These are phyloP conservation scores for Pseudococcus viburni DNA, from an alignment of 2,888 invertebrate genomes.

Conservation along the genomic window DNA sequence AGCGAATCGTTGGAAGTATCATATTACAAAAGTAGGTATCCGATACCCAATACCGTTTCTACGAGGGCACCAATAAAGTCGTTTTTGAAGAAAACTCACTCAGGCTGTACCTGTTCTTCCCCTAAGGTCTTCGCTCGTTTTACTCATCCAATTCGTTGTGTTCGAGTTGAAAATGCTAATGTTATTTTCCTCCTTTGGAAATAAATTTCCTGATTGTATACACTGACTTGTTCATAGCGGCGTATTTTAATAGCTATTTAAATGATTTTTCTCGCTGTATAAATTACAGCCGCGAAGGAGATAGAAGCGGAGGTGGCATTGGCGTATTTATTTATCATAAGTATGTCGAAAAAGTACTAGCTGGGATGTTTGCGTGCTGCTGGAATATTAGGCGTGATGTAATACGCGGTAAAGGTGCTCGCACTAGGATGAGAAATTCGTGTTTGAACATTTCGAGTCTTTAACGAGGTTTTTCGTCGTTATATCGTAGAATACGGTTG, in stretches of 20 bases:
- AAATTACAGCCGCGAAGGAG: neutral
- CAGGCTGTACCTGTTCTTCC: too few species aligned
- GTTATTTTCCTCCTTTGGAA: too few species aligned
- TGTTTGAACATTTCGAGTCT: slow-evolving; percentile 42
- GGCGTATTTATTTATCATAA: slow-evolving; percentile 31
- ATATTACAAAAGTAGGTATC: too few species aligned
- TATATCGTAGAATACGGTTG: neutral
- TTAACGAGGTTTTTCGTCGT: slow-evolving; percentile 42
- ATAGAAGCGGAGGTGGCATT: neutral
- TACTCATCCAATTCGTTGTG: too few species aligned
- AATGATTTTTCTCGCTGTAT: slow-evolving; percentile 5
- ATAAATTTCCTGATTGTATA: neutral
- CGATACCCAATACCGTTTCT: too few species aligned
- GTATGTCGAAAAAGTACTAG: slow-evolving; percentile 5
- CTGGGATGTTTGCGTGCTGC: slow-evolving; percentile 35
- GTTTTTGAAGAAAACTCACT: too few species aligned
- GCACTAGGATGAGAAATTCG: slow-evolving; percentile 41
- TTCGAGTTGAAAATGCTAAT: too few species aligned
- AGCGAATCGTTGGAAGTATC: too few species aligned
- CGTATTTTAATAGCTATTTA: slow-evolving; percentile 1
- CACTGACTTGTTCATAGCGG: neutral
- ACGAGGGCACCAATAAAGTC: too few species aligned
- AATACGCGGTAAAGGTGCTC: slow-evolving; percentile 13
- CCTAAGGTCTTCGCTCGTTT: too few species aligned
- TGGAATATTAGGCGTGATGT: slow-evolving; percentile 31